Evolutionary conservation across 2,888 invertebrate genomes (phyloP), one percentile per base, ranked within the genome.

Genomic region (Trichogramma evanescens): DNA sequence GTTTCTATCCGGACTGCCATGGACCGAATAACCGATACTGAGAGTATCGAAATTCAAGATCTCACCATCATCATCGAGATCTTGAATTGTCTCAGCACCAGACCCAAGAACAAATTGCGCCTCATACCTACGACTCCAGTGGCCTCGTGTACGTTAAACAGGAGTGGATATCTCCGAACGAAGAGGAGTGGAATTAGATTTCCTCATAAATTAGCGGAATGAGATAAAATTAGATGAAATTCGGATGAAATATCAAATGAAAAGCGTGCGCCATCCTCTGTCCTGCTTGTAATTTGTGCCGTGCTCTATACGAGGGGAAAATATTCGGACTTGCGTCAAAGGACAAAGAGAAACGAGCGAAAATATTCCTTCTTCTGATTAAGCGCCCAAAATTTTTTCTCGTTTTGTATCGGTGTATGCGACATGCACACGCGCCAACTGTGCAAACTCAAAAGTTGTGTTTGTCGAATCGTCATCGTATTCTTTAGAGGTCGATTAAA

Each of bases 11-110:
- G 69, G 77, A 78, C 69, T 78, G 77, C 69, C 77, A 76, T 59
- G 74, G 74, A 38, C 74, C 77, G 1, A 77, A 74, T 59, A 73
- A 76, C 63, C 77, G 77, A 65, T 78, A 78, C 77, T 78, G 77
- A 78, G 77, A 75, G 65, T 78, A 75, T 67, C 73, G 75, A 66
- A 74, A 74, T 69, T 76, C 77, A 77, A 77, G 77, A 71, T 71
- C 75, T 66, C 71, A 71, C 41, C 67, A 66, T 56, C 66, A 72
- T 58, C 68, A 66, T 72, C 66, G 73, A 61, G 71, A 70, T 66
- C 74, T 74, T 74, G 74, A 74, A 67, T 68, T 69, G 8, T 62
- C 64, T 26, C 63, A 59, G 10, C 53, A 59, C 38, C 57, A 57
- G 3, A 61, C 71, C 61, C 70, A 69, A 9, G 65, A 66, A n/a